phyloP scores from a whole-genome alignment of 2,113 vertebrate genomes.

The Podocnemis expansa region DNA sequence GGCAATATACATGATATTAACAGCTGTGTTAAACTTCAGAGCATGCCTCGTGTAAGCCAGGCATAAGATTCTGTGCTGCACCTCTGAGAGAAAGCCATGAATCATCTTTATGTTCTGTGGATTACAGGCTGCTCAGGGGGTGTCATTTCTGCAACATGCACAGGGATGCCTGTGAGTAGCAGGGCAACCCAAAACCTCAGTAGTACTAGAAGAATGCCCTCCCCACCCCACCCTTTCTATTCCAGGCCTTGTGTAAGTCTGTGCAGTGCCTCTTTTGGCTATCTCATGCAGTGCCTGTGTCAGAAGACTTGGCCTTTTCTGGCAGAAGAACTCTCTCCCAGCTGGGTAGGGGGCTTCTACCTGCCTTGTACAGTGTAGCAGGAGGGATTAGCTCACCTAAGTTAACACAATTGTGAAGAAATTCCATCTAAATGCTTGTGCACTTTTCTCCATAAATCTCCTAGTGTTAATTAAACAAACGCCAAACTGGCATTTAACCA shows the following conservation, averaged over 20 bases:
- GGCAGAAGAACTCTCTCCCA: background rate
- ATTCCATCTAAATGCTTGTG: slow-evolving; percentile 10
- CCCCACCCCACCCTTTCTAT: background rate
- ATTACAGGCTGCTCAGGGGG: slow-evolving; percentile 6
- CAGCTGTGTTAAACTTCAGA: slow-evolving; percentile 1
- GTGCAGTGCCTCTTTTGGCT: background rate
- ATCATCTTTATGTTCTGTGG: slow-evolving; percentile 14
- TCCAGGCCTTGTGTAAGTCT: background rate
- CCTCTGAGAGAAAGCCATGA: slow-evolving; percentile 12
- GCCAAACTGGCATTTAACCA: slow-evolving; percentile 42
- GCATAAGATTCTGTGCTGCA: background rate
- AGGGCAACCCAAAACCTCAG: slow-evolving; percentile 30
- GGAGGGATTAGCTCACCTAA: background rate
- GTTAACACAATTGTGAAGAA: slow-evolving; percentile 33
- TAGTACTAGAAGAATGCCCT: background rate
- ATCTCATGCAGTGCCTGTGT: background rate
- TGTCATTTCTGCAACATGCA: background rate
- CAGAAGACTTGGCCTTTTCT: background rate
- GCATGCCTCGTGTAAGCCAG: slow-evolving; percentile 17
- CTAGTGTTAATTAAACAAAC: slow-evolving; percentile 2
- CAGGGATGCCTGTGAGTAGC: background rate
- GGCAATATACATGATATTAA: slow-evolving; percentile 42
- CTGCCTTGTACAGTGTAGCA: background rate
- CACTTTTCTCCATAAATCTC: background rate
- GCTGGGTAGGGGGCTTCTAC: slow-evolving; percentile 8